Percentiles rank a stretch among this genome's conserved stretches.
Evolutionary conservation across 2,113 vertebrate genomes (phyloP).

Genomic region (Chionodraco myersi): DNA sequence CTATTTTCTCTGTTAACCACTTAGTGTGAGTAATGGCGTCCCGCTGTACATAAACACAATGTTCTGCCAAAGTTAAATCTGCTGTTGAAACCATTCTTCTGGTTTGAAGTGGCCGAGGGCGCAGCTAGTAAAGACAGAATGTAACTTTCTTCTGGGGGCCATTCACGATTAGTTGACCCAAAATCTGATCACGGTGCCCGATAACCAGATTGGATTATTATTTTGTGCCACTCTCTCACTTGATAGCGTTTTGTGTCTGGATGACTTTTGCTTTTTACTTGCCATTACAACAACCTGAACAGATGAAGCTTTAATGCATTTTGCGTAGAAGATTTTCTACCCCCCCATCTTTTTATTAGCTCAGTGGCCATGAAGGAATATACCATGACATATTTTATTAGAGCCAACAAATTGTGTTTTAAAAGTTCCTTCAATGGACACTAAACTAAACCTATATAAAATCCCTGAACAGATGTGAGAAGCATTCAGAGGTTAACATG

Average conservation of each 20-base stretch:
- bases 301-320: neutral
- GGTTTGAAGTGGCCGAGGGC: too few species aligned
- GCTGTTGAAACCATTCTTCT: neutral
- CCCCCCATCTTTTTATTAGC: neutral
- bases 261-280: too few species aligned
- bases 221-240: neutral
- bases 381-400: neutral
- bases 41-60: neutral
- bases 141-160: neutral
- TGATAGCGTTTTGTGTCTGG: neutral
- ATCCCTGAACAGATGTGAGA: neutral
- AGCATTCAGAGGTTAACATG: too few species aligned
- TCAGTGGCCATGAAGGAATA: neutral
- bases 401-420: neutral
- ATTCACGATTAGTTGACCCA: neutral
- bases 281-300: neutral
- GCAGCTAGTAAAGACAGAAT: too few species aligned
- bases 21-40: conserved; percentile 16
- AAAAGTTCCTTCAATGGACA: neutral
- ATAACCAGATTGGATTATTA: neutral
- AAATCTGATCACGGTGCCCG: neutral
- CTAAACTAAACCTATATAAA: neutral
- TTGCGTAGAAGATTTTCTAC: neutral
- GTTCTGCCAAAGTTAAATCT: neutral
- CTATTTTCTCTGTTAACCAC: conserved; percentile 17